These are phyloP conservation scores for Drosophila koepferae DNA, from an alignment of 2,888 invertebrate species.

Conservation along the genomic window DNA sequence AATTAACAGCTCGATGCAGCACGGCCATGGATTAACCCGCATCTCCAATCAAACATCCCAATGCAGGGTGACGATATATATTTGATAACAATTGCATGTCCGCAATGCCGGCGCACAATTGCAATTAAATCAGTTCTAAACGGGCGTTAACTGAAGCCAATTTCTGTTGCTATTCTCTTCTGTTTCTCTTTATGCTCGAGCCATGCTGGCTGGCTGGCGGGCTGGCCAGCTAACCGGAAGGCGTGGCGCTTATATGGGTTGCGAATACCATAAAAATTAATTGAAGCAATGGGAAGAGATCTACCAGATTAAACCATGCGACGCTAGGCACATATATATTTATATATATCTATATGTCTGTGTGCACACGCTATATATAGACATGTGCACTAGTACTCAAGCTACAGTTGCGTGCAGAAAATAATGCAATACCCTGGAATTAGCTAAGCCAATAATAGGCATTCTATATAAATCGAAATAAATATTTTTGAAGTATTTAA, in stretches of 20 bases:
- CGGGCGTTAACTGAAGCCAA: slow-evolving; percentile 59
- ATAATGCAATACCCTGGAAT: slow-evolving; percentile 24
- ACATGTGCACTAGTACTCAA: slow-evolving; percentile 5
- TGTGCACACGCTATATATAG: background rate
- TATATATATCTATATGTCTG: background rate
- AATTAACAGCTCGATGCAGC: slow-evolving; percentile 59
- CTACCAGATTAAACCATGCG: slow-evolving; percentile 44
- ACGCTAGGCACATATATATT: background rate
- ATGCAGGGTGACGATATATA: slow-evolving; percentile 56
- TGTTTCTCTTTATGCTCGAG: slow-evolving; percentile 24
- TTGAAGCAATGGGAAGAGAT: slow-evolving; percentile 59
- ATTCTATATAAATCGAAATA: background rate
- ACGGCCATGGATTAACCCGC: slow-evolving; percentile 66
- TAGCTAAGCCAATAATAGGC: background rate
- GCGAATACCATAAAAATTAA: slow-evolving; percentile 68
- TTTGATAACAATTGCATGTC: slow-evolving; percentile 74
- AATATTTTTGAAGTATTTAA: too few species aligned
- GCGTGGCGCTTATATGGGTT: slow-evolving; percentile 69
- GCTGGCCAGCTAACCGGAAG: slow-evolving; percentile 12
- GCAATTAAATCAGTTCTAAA: slow-evolving; percentile 78
- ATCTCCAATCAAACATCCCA: slow-evolving; percentile 41
- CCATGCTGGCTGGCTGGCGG: slow-evolving; percentile 35
- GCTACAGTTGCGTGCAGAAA: background rate
- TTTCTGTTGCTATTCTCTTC: slow-evolving; percentile 26
- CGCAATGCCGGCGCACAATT: slow-evolving; percentile 60